A percentile compares a stretch with the other conserved stretches of the same genome.
Conservation (phyloP, 2,113 vertebrate species). For the Thymallus thymallus region DNA sequence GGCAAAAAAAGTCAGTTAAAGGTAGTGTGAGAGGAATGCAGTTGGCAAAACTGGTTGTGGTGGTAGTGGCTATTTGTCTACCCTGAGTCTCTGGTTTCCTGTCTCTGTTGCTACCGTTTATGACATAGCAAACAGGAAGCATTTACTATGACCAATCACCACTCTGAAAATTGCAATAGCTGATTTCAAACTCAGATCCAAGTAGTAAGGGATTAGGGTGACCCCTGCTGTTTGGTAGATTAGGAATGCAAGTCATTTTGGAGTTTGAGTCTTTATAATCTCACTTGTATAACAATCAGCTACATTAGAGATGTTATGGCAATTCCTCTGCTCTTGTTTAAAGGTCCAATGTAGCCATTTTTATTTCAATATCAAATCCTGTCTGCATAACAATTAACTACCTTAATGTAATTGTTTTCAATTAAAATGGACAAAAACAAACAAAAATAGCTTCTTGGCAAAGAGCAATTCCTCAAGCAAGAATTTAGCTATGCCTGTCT, state of each 20-base stretch:
- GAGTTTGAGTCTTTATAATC: not conserved
- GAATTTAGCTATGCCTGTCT: no score
- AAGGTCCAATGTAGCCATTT: no score
- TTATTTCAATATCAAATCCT: no score
- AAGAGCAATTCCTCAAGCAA: no score
- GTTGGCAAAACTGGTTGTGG: not conserved
- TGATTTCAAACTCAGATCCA: not conserved
- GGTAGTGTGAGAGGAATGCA: not conserved
- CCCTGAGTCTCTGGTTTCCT: not conserved
- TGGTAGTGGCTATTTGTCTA: not conserved
- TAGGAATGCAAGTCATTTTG: not conserved
- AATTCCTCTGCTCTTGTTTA: not conserved
- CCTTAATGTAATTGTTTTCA: no score
- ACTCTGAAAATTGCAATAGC: not conserved
- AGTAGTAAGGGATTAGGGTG: not conserved
- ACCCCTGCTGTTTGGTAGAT: not conserved
- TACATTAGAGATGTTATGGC: not conserved
- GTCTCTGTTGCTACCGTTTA: not conserved
- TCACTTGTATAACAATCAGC: not conserved
- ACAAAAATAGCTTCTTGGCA: no score
- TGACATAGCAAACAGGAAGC: constrained; percentile 5
- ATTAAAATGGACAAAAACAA: no score
- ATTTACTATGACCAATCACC: constrained; percentile 6
- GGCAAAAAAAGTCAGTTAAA: not conserved
- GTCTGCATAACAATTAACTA: no score